Conservation (phyloP, 1,140 invertebrate species). For the Sycobia sp. region DNA sequence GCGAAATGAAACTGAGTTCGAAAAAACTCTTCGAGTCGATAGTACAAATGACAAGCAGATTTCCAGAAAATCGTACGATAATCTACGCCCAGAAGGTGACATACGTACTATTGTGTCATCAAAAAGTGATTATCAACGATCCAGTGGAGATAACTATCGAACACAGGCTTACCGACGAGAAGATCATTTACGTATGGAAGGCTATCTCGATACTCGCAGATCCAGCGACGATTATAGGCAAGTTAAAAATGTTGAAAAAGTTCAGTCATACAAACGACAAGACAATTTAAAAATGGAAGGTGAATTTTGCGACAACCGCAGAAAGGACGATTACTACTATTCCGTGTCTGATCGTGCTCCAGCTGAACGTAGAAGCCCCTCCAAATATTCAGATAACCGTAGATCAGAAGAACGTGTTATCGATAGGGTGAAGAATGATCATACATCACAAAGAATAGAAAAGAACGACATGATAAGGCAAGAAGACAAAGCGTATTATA, state of each 20-base stretch:
- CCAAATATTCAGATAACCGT: conserved; percentile 58
- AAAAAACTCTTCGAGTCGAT: conserved; percentile 16
- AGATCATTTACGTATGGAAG: conserved; percentile 25
- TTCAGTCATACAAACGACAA: conserved; percentile 48
- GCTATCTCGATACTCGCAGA: conserved; percentile 48
- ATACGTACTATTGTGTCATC: neutral
- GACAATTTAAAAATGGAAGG: conserved; percentile 53
- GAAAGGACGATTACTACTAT: conserved; percentile 37
- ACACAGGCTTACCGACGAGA: conserved; percentile 19
- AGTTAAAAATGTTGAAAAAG: conserved; percentile 33
- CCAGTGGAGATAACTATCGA: conserved; percentile 3
- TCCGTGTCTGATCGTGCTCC: conserved; percentile 45
- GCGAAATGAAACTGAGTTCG: conserved; percentile 16
- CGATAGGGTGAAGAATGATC: conserved; percentile 48
- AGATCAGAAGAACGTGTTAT: conserved; percentile 59
- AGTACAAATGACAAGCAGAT: neutral
- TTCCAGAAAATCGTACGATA: neutral
- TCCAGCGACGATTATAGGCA: conserved; percentile 54
- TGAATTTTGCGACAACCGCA: conserved; percentile 55
- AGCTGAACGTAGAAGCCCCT: conserved; percentile 48
- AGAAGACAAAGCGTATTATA: too few species aligned
- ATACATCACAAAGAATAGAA: neutral
- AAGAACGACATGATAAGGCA: neutral
- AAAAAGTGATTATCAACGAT: conserved; percentile 12
- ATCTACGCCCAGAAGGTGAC: conserved; percentile 3